Conservation (phyloP, 2,888 invertebrate genomes). For the Phlogophora meticulosa region DNA sequence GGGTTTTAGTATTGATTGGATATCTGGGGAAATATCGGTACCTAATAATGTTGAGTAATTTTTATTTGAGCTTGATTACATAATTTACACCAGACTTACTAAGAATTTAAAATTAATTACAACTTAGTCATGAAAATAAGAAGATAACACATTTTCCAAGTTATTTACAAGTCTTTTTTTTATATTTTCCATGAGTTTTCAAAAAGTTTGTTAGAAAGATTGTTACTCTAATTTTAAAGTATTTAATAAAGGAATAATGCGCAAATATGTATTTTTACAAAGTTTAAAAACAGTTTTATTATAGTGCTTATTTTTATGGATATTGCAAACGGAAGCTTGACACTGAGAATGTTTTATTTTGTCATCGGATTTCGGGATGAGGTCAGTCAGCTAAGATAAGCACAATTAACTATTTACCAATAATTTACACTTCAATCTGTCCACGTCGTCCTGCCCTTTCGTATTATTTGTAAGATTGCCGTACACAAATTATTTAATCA, state of each 20-base stretch:
- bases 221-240: background rate
- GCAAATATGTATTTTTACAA: background rate
- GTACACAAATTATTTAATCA: too few relatives aligned
- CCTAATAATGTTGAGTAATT: background rate
- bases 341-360: background rate
- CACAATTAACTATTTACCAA: too few relatives aligned
- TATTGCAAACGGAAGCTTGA: background rate
- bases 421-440: background rate
- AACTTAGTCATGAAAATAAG: background rate
- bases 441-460: background rate
- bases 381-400: too few relatives aligned
- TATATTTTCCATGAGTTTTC: background rate
- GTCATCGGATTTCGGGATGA: background rate
- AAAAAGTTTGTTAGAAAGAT: background rate
- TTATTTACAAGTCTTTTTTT: too few relatives aligned
- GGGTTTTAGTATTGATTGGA: background rate
- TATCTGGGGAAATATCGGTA: background rate
- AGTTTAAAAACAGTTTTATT: background rate
- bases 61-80: background rate
- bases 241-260: background rate
- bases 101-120: constrained; percentile 13
- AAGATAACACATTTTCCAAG: too few relatives aligned
- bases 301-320: background rate
- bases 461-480: background rate
- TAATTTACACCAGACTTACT: too few relatives aligned